Percentiles rank a stretch among this genome's conserved stretches.
These are phyloP conservation scores for Xiphorhynchus erythropygius DNA, from an alignment of 2,797 vertebrate genomes.

Conservation along the genomic window DNA sequence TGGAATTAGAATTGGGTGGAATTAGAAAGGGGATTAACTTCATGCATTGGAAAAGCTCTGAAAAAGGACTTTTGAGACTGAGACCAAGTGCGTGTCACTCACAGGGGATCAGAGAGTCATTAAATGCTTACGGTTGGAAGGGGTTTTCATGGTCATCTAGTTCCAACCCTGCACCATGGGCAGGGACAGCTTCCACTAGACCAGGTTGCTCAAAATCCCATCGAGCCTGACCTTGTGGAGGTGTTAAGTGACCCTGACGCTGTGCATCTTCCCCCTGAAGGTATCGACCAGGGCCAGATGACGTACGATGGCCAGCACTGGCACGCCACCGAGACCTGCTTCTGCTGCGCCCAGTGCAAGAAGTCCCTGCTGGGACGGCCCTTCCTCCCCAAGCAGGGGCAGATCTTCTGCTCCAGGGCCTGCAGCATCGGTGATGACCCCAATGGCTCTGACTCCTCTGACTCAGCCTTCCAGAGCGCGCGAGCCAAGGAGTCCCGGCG, in stretches of 20 bases:
- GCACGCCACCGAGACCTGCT: constrained; percentile 96
- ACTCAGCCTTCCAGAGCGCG: constrained; percentile 95
- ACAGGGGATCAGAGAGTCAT: not conserved
- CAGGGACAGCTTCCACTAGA: not conserved
- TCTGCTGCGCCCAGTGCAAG: constrained; percentile 96
- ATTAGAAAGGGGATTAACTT: not conserved
- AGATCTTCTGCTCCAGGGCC: constrained; percentile 96
- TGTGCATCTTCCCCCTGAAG: constrained; percentile 63
- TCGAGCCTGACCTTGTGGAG: not conserved
- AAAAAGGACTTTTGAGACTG: fast-evolving
- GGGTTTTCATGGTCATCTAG: not conserved
- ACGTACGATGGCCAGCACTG: constrained; percentile 98
- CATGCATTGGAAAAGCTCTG: not conserved
- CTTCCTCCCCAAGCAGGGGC: constrained; percentile 96
- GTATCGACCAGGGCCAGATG: constrained; percentile 99
- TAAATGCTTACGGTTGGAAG: not conserved
- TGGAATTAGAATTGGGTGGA: constrained; percentile 15
- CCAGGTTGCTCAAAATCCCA: not conserved
- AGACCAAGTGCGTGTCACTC: fast-evolving
- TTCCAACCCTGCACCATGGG: fast-evolving
- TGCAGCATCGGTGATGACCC: constrained; percentile 93
- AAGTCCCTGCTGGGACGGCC: constrained; percentile 94
- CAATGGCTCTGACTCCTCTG: constrained; percentile 92
- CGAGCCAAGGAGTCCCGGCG: constrained; percentile 91
- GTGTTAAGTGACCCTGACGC: not conserved